A percentile compares a stretch with the other conserved stretches of the same genome.
Conservation (phyloP, 1,140 invertebrate species). For the Luehdorfia chinensis region DNA sequence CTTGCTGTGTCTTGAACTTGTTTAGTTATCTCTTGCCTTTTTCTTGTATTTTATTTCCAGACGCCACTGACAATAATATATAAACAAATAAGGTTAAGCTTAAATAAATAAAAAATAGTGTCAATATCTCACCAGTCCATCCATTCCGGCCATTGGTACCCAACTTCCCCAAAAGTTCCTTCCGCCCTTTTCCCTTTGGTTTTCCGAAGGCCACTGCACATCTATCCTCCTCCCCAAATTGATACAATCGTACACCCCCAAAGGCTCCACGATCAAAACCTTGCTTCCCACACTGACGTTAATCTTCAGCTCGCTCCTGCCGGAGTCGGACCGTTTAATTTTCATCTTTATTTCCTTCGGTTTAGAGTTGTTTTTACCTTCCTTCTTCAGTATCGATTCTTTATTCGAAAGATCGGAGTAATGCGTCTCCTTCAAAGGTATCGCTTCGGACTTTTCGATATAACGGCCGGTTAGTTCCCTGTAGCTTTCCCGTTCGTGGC, state of each 20-base stretch:
- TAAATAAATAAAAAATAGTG: slow-evolving; percentile 1
- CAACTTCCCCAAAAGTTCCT: slow-evolving; percentile 92
- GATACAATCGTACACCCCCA: slow-evolving; percentile 88
- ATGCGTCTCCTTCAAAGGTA: slow-evolving; percentile 55
- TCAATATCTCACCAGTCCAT: slow-evolving; percentile 86
- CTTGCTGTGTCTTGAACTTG: too few species aligned
- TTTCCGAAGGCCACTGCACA: slow-evolving; percentile 94
- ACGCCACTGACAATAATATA: too few species aligned
- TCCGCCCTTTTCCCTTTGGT: slow-evolving; percentile 90
- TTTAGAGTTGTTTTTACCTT: slow-evolving; percentile 58
- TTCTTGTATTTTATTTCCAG: too few species aligned
- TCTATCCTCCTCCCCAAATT: slow-evolving; percentile 93
- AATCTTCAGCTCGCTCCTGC: slow-evolving; percentile 75
- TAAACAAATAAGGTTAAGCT: too few species aligned
- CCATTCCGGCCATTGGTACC: slow-evolving; percentile 93
- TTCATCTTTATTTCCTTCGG: slow-evolving; percentile 63
- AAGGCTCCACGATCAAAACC: slow-evolving; percentile 78
- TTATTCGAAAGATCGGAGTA: slow-evolving; percentile 64
- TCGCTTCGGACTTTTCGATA: slow-evolving; percentile 59
- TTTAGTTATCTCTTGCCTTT: too few species aligned
- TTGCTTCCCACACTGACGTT: slow-evolving; percentile 73
- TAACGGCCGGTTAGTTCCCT: slow-evolving; percentile 71
- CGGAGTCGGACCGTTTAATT: slow-evolving; percentile 68
- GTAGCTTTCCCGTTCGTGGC: slow-evolving; percentile 70
- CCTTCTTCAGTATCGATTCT: slow-evolving; percentile 52